Conservation (phyloP, 1,140 invertebrate genomes). For the Aphis gossypii region DNA sequence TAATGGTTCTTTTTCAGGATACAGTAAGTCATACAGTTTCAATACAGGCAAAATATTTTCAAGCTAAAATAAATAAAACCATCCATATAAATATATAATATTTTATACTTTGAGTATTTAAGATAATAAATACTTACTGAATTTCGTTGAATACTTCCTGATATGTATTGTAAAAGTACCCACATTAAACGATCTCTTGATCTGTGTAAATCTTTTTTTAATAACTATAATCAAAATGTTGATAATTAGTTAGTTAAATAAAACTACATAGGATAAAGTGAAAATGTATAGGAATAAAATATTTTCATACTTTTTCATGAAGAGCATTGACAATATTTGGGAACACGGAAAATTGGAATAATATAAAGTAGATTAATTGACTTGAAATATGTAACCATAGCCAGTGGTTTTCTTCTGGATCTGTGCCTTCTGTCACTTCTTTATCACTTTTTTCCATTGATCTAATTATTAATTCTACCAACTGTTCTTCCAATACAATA, state of each 20-base stretch:
- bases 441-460: conserved; percentile 90
- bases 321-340: conserved; percentile 89
- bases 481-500: conserved; percentile 88
- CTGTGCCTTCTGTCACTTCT: conserved; percentile 58
- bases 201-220: conserved; percentile 81
- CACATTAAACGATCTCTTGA: conserved; percentile 96
- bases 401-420: conserved; percentile 73
- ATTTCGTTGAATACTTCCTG: conserved; percentile 94
- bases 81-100: neutral
- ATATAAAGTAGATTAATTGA: conserved; percentile 94
- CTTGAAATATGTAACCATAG: conserved; percentile 93
- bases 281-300: neutral
- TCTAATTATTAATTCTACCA: conserved; percentile 88
- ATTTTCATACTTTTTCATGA: conserved; percentile 76
- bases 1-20: conserved; percentile 89
- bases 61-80: conserved; percentile 67
- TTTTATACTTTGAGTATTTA: neutral
- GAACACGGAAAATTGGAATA: conserved; percentile 93
- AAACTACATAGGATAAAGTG: neutral
- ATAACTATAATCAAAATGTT: conserved; percentile 68
- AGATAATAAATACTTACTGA: conserved; percentile 69
- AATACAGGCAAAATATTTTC: conserved; percentile 90
- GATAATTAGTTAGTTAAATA: neutral
- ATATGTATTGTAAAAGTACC: conserved; percentile 94
- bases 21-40: conserved; percentile 89